These are phyloP conservation scores for Piezodorus guildinii DNA, from an alignment of 1,140 invertebrate genomes.

Conservation along the genomic window DNA sequence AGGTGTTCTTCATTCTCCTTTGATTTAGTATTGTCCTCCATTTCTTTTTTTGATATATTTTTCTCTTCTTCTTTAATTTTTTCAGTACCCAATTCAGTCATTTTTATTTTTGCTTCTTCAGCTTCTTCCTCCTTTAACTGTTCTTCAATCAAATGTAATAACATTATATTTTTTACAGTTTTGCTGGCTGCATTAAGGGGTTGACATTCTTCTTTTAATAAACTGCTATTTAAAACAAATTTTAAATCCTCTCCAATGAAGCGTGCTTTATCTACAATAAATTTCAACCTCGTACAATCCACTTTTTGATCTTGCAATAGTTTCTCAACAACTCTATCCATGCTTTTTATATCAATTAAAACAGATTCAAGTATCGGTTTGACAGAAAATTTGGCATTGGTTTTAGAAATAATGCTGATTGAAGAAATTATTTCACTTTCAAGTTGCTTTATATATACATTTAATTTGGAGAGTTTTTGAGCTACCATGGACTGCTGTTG, in stretches of 20 bases:
- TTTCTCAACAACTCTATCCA: not conserved
- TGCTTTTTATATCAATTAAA: slow-evolving; percentile 3
- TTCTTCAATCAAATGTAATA: not conserved
- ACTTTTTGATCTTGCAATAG: not conserved
- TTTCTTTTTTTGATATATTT: not conserved
- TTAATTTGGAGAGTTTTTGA: not conserved
- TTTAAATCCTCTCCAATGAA: slow-evolving; percentile 6
- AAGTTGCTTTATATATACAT: not conserved
- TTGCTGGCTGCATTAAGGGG: not conserved
- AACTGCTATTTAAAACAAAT: not conserved
- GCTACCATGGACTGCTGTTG: no score
- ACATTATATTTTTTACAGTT: not conserved
- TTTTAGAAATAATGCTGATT: not conserved
- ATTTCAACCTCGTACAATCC: not conserved
- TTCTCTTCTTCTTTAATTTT: not conserved
- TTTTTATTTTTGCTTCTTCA: not conserved
- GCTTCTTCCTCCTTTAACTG: not conserved
- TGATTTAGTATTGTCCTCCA: not conserved
- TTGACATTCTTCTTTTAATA: not conserved
- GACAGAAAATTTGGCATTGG: not conserved
- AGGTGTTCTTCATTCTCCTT: not conserved
- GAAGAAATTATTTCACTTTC: not conserved
- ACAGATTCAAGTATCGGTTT: not conserved
- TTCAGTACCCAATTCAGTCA: not conserved
- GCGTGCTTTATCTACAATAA: not conserved